These are phyloP conservation scores for Chloroceryle amazona DNA, from an alignment of 2,797 vertebrate genomes.

Conservation along the genomic window DNA sequence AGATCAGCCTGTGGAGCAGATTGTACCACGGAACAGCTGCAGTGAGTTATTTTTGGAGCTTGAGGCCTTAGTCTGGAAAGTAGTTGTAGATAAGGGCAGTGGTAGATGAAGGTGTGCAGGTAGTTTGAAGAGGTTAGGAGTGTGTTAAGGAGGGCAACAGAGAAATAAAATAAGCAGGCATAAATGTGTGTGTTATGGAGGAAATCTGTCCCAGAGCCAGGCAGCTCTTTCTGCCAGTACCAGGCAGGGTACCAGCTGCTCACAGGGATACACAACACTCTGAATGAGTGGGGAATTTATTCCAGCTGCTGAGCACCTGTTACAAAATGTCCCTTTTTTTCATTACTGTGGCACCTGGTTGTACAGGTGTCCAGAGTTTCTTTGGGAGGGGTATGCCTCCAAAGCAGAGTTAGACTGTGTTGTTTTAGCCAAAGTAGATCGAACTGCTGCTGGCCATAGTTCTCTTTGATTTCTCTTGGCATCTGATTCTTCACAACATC, in stretches of 20 bases:
- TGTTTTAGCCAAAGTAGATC: background rate
- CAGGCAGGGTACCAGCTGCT: background rate
- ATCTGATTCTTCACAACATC: background rate
- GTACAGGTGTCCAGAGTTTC: background rate
- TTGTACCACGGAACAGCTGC: fast-evolving
- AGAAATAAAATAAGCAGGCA: background rate
- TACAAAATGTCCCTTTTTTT: background rate
- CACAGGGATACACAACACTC: fast-evolving
- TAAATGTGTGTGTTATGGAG: background rate
- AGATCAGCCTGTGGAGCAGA: background rate
- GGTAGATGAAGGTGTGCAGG: background rate
- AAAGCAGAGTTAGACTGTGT: background rate
- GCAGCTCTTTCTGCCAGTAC: background rate
- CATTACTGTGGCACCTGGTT: background rate
- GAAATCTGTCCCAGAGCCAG: background rate
- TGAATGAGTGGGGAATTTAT: background rate
- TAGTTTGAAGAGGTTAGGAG: background rate
- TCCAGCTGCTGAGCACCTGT: background rate
- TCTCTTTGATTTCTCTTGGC: conserved; percentile 16
- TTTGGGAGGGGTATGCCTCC: background rate
- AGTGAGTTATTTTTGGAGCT: background rate
- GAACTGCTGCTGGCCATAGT: background rate
- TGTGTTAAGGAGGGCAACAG: background rate
- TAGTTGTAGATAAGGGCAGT: background rate
- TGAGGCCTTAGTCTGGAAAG: background rate